Conservation (phyloP, 2,113 vertebrate species). For the Hippolais icterina region DNA sequence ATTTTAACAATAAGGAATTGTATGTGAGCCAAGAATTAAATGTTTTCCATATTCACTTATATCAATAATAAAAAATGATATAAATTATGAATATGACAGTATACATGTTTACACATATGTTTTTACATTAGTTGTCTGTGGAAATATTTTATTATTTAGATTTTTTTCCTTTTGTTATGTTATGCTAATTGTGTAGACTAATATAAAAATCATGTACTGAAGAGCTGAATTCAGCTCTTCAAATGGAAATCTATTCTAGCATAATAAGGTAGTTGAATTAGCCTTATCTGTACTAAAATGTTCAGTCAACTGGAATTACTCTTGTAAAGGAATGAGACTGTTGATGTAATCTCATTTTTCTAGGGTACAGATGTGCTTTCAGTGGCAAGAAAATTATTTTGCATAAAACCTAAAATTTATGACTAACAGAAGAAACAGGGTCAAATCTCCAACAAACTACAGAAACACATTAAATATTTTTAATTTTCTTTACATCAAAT, state of each 20-base stretch:
- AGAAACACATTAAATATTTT: constrained; percentile 34
- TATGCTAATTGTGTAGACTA: constrained; percentile 8
- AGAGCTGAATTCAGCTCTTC: constrained; percentile 43
- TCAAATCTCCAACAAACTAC: background rate
- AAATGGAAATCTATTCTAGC: constrained; percentile 33
- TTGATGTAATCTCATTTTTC: constrained; percentile 20
- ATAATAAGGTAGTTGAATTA: constrained; percentile 32
- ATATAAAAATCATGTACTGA: constrained; percentile 25
- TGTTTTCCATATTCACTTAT: background rate
- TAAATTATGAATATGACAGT: background rate
- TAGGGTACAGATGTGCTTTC: background rate
- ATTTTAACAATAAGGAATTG: background rate
- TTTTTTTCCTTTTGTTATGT: background rate
- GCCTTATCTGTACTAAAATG: constrained; percentile 28
- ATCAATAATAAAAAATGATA: background rate
- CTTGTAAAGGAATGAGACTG: background rate
- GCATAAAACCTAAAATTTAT: background rate
- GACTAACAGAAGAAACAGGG: background rate
- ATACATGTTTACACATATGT: background rate
- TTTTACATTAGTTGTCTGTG: background rate
- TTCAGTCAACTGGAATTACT: background rate
- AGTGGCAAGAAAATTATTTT: background rate
- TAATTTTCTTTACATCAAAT: constrained; percentile 20
- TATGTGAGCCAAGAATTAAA: background rate
- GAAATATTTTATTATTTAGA: background rate